Base-by-base conservation (phyloP, 2,888 invertebrate genomes). In the Pycnomerus fuliginosus region DNA sequence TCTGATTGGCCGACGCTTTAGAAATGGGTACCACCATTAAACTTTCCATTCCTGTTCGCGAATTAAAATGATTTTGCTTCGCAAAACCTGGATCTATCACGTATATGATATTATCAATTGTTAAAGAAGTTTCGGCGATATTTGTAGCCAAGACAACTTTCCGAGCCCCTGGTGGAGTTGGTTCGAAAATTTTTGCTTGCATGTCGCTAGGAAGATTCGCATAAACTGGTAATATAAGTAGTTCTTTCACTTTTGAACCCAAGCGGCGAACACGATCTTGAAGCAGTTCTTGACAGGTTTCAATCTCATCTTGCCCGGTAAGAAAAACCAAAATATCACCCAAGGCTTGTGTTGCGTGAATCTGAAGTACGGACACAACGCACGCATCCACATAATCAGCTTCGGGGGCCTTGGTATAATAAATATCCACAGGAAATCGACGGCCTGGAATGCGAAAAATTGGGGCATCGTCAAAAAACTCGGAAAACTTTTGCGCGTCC, bases 1-100 rank as follows among this genome's bases (percentile, higher is more conserved):
- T 78, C 74, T 99, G 98, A 76, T 97, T 97, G 1, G 99, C 97
- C 27, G 97, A 97, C 0, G 92, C 92, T 75, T 96, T 96, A 2
- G 97, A 98, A 52, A 99, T 94, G 2, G 98, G 98, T n/a, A 95
- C 95, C 2, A 99, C 95, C 76, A 95, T 90, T 44, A 99, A 77
- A 57, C 96, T 96, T 69, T 99, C 98, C 92, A 99, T 98, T 14
- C 98, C 98, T 1, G 96, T 96, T 56, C 94, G 80, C 0, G 98
- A 95, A 75, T 98, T 90, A 66, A 96, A 99, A 73, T 96, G 95
- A 68, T 98, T 98, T 74, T 98, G 97, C 70, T 99, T 99, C 30
- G 94, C 93, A 75, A 97, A 99, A 0, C 99, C 99, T n/a, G 98
- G 96, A 76, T 99, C 99, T 55, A 99, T 96, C 0, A 99, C 99